Evolutionary conservation across 2,888 invertebrate species (phyloP), one percentile per base, ranked within the genome.

Genomic region (Lypha dubia): DNA sequence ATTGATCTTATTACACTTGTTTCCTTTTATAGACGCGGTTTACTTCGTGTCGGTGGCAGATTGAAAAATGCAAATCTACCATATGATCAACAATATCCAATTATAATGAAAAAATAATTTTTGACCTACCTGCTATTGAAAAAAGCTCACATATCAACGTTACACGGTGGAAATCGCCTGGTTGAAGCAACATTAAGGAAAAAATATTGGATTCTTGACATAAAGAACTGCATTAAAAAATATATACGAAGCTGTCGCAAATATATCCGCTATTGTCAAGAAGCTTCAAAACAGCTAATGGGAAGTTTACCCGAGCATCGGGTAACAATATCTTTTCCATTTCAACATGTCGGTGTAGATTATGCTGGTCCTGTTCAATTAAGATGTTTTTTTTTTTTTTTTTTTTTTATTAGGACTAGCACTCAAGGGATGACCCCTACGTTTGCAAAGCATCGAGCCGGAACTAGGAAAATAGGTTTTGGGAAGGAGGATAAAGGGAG

Each of bases 321-420:
- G 17, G 46, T 46, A 17, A 46, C n/a, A 6, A 17, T 46, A 17
- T 46, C 17, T n/a, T 5, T 6, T 46, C 46, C 46, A 3, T 46
- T 46, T 17, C 8, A 46, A 5, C 46, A 46, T 5, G 17, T 17
- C 41, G 41, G 46, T 7, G 20, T 46, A 46, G 46, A 46, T 13
- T 74, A 85, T 49, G 77, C 74, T 49, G 82, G 79, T 17, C 82
- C 82, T 7, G n/a, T 82, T 3, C 60, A 70, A 2, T 70, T 82
- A 38, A 38, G 44, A n/a, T n/a, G n/a, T n/a, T n/a, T n/a, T n/a
- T n/a, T n/a, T n/a, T n/a, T n/a, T n/a, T n/a, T n/a, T n/a, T n/a
- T n/a, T n/a, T n/a, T n/a, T n/a, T n/a, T n/a, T n/a, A n/a, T n/a
- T n/a, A n/a, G n/a, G n/a, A n/a, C n/a, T n/a, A n/a, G n/a, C n/a